Percentiles rank a stretch among this genome's conserved stretches.
Evolutionary conservation across 2,888 invertebrate genomes (phyloP).

Genomic region (Taenaris catops): DNA sequence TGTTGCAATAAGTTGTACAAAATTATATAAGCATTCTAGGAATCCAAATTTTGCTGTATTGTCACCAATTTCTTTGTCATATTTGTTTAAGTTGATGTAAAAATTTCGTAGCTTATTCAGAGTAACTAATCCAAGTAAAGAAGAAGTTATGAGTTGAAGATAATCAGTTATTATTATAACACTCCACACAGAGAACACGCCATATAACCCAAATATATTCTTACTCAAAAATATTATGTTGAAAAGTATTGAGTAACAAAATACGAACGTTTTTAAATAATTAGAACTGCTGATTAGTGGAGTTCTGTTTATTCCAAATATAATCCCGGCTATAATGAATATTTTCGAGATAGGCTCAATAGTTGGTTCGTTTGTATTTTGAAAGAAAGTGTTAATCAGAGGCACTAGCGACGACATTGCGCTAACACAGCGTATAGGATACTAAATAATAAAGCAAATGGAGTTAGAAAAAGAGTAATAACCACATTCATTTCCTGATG

Average conservation of each 20-base stretch:
- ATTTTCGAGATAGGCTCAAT: slow-evolving; percentile 20
- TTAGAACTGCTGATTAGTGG: slow-evolving; percentile 18
- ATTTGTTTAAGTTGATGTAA: slow-evolving; percentile 23
- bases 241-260: slow-evolving; percentile 5
- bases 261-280: slow-evolving; percentile 7
- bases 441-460: slow-evolving; percentile 5
- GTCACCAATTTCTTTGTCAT: slow-evolving; percentile 23
- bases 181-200: too few relatives aligned
- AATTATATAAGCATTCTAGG: slow-evolving; percentile 1
- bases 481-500: slow-evolving; percentile 4
- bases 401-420: slow-evolving; percentile 18
- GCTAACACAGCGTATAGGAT: not conserved
- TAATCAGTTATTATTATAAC: too few relatives aligned
- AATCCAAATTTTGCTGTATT: not conserved
- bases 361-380: slow-evolving; percentile 9
- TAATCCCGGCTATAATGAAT: not conserved
- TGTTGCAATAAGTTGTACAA: slow-evolving; percentile 26
- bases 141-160: slow-evolving; percentile 9
- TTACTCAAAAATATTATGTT: slow-evolving; percentile 7
- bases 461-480: not conserved
- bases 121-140: slow-evolving; percentile 13
- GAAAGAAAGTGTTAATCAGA: slow-evolving; percentile 18
- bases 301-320: slow-evolving; percentile 15
- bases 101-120: slow-evolving; percentile 18
- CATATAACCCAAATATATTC: too few relatives aligned